Evolutionary conservation across 2,888 invertebrate genomes (phyloP).

Genomic region (Allacma fusca): DNA sequence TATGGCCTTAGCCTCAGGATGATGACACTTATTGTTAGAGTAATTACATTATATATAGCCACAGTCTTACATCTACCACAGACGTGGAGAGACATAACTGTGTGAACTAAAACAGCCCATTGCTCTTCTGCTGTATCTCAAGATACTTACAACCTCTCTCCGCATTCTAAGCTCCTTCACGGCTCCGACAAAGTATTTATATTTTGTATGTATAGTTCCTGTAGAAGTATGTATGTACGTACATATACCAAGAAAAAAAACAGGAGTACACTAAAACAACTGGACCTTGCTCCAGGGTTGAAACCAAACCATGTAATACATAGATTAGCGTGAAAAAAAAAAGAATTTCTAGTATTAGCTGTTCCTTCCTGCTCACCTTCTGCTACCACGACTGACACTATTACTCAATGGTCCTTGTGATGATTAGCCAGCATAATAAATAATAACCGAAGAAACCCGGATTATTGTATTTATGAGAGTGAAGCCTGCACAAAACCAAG

Average conservation of each 20-base stretch:
- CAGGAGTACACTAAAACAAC: no score
- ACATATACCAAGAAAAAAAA: no score
- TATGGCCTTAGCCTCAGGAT: conserved; percentile 33
- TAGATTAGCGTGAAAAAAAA: conserved; percentile 19
- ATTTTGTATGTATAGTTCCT: no score
- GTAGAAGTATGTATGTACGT: no score
- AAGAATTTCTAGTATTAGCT: conserved; percentile 22
- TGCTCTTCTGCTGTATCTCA: no score
- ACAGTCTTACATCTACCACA: no score
- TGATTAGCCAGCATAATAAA: not conserved
- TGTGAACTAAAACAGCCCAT: no score
- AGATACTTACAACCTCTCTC: no score
- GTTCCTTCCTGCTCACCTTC: conserved; percentile 46
- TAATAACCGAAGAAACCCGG: conserved; percentile 30
- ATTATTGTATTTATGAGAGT: conserved; percentile 9
- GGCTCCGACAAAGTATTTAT: no score
- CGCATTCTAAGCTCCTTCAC: no score
- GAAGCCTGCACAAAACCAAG: not conserved
- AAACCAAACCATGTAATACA: not conserved
- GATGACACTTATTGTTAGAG: conserved; percentile 43
- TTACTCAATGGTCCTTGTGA: conserved; percentile 29
- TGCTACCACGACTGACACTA: conserved; percentile 40
- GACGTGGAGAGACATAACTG: no score
- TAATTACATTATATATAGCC: conserved; percentile 18
- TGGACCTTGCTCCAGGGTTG: conserved; percentile 6